Evolutionary conservation across 2,888 invertebrate genomes (phyloP), one percentile per base, ranked within the genome.

Genomic region (Ophioninae sp.): DNA sequence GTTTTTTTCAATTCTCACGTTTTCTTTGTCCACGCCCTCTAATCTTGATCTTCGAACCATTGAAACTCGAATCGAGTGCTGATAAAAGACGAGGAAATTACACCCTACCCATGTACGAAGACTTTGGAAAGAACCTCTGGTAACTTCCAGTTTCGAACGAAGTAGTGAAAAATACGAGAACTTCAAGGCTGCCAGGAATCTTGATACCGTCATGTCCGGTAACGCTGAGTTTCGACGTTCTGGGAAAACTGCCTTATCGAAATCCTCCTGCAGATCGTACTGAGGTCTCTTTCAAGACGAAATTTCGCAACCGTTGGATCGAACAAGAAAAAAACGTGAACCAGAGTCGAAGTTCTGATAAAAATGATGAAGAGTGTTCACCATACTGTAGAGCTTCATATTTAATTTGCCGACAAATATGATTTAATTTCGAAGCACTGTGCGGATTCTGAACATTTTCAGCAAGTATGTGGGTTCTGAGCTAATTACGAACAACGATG

Each of bases 61-160:
- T 23, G 10, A 23, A 13, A 77, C 64, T 74, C n/a, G 23, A 65
- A 74, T 58, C 58, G 39, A 30, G 13, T 71, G 3, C 58, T 39
- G 13, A 51, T 71, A 44, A 17, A 8, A 7, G 23, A 30, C 22
- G 51, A 68, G 44, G 17, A 17, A 51, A 51, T 13, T 0, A 51
- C 13, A 51, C 13, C 17, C 17, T 17, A 51, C 51, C 17, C 17
- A 51, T 17, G 51, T 13, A 58, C 56, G 37, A 56, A 13, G 37
- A 10, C 39, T 72, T 41, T 39, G 59, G 72, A 22, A 58, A 39
- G 17, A 39, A 67, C 58, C 75, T 75, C 30, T 37, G 39, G 65
- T 37, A 41, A 39, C 30, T 2, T 65, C 37, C 20, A 7, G 10
- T n/a, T 6, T 20, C n/a, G 75, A 30, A 56, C 20, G 3, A 51